Percentiles rank a stretch among this genome's conserved stretches.
Evolutionary conservation across 1,140 invertebrate genomes (phyloP).

Genomic region (Homalodisca vitripennis): DNA sequence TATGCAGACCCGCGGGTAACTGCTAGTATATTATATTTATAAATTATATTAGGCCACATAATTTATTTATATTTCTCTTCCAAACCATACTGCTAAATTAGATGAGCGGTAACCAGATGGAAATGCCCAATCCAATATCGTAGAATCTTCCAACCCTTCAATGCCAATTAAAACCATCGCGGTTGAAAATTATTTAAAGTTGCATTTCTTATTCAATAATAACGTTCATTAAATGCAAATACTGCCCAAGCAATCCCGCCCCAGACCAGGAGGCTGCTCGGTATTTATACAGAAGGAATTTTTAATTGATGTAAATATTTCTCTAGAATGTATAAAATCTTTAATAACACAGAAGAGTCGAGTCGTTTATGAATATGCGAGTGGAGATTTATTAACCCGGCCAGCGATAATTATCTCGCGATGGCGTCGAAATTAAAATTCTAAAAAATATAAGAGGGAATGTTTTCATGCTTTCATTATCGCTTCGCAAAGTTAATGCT

Average conservation of each 20-base stretch:
- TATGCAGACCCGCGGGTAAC: no score
- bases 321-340: background rate
- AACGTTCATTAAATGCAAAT: background rate
- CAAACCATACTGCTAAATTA: no score
- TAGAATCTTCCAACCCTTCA: no score
- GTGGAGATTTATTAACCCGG: background rate
- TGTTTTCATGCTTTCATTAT: background rate
- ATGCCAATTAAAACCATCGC: no score
- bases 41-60: no score
- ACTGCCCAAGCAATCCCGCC: background rate
- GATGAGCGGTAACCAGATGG: no score
- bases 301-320: constrained; percentile 1
- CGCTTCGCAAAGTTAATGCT: no score
- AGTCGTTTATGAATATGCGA: background rate
- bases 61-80: no score
- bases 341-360: background rate
- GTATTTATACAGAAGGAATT: background rate
- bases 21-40: no score
- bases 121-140: no score
- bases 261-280: background rate
- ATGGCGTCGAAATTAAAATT: background rate
- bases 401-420: background rate
- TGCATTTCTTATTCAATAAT: background rate
- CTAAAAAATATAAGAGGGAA: background rate
- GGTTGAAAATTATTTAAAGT: no score